These are phyloP conservation scores for Adela reaumurella DNA, from an alignment of 2,888 invertebrate species.

Conservation along the genomic window DNA sequence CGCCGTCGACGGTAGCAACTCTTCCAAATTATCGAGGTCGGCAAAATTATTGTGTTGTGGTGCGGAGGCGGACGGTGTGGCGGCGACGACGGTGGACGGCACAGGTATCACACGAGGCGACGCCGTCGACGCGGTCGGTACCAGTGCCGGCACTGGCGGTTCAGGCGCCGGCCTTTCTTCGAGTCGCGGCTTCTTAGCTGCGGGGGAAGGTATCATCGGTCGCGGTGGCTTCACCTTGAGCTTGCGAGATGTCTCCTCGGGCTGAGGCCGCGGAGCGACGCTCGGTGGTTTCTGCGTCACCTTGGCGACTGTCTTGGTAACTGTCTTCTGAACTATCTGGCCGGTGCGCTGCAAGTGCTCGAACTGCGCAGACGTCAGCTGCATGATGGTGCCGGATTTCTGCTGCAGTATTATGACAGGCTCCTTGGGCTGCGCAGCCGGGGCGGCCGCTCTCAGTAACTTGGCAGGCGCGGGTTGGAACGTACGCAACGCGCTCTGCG, in stretches of 20 bases:
- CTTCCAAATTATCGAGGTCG: slow-evolving; percentile 43
- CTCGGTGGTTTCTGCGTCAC: slow-evolving; percentile 20
- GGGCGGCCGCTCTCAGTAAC: slow-evolving; percentile 32
- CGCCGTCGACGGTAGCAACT: slow-evolving; percentile 43
- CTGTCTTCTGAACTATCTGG: slow-evolving; percentile 37
- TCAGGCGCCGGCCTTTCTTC: slow-evolving; percentile 10
- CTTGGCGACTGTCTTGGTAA: background rate
- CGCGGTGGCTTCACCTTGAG: slow-evolving; percentile 27
- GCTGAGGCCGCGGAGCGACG: slow-evolving; percentile 7
- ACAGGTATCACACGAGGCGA: too few species aligned
- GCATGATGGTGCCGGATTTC: slow-evolving; percentile 47
- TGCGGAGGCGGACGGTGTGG: background rate
- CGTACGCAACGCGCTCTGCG: slow-evolving; percentile 28
- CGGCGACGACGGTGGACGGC: slow-evolving; percentile 11
- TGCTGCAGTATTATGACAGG: slow-evolving; percentile 44
- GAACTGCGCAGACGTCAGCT: slow-evolving; percentile 47
- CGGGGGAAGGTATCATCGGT: slow-evolving; percentile 21
- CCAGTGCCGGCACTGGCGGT: slow-evolving; percentile 15
- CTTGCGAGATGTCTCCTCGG: slow-evolving; percentile 7
- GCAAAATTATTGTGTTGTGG: slow-evolving; percentile 11
- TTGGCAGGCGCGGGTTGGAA: slow-evolving; percentile 35
- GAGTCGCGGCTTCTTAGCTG: slow-evolving; percentile 24
- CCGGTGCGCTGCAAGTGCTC: slow-evolving; percentile 47
- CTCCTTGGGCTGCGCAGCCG: slow-evolving; percentile 31
- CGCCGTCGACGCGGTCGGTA: slow-evolving; percentile 22